Percentiles rank a stretch among this genome's conserved stretches.
Evolutionary conservation across 2,113 vertebrate species (phyloP).

Genomic region (Myotis yumanensis): DNA sequence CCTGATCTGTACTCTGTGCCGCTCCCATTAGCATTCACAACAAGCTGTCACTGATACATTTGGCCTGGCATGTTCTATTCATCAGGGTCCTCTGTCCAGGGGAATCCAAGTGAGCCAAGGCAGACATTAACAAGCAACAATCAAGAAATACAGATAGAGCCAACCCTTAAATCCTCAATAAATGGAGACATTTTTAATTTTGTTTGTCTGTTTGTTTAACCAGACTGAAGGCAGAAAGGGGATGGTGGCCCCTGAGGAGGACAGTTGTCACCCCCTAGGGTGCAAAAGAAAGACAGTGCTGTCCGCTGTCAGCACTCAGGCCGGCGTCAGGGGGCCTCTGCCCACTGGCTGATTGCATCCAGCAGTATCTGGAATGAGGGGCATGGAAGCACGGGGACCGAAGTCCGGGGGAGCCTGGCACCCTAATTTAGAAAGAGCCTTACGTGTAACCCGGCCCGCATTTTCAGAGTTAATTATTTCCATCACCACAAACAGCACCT

Average conservation of each 20-base stretch:
- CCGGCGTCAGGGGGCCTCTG: neutral
- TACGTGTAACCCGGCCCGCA: neutral
- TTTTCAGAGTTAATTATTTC: constrained; percentile 32
- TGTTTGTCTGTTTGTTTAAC: neutral
- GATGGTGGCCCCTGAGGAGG: neutral
- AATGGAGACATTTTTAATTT: neutral
- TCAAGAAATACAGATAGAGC: neutral
- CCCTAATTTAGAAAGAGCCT: neutral
- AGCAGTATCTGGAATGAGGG: neutral
- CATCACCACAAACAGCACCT: neutral
- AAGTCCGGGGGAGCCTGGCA: neutral
- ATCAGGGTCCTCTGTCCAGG: constrained; percentile 23
- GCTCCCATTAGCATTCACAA: neutral
- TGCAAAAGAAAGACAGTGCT: neutral
- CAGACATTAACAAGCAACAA: constrained; percentile 43
- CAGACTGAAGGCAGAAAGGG: neutral
- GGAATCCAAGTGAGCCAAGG: constrained; percentile 45
- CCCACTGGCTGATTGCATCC: neutral
- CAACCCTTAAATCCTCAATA: constrained; percentile 33
- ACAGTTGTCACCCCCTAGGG: neutral
- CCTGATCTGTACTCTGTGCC: neutral
- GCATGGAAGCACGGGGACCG: neutral
- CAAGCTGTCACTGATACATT: constrained; percentile 19
- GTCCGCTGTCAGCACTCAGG: neutral
- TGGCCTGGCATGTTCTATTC: constrained; percentile 63